A percentile compares a stretch with the other conserved stretches of the same genome.
Conservation (phyloP, 2,113 vertebrate species). For the Hassar affinis region DNA sequence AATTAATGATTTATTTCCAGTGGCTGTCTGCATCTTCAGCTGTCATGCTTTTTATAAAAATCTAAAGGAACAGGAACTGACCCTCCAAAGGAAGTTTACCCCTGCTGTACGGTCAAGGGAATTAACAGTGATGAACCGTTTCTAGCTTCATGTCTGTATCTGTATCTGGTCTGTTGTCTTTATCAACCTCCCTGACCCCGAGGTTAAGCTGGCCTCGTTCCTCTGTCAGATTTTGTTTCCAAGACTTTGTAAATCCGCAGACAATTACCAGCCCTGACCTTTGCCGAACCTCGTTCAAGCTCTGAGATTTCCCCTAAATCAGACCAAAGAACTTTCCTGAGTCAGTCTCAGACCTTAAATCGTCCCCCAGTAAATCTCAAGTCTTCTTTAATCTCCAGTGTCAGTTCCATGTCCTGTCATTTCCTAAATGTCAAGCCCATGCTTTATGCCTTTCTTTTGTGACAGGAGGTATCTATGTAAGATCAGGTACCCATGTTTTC, state of each 20-base stretch:
- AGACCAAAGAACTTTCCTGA: neutral
- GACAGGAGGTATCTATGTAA: too few species aligned
- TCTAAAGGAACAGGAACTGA: neutral
- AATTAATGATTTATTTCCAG: neutral
- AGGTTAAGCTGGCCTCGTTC: slow-evolving; percentile 1
- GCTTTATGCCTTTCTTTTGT: neutral
- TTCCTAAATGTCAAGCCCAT: neutral
- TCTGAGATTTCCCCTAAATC: neutral
- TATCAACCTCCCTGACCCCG: neutral
- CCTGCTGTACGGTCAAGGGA: neutral
- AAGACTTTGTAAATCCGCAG: neutral
- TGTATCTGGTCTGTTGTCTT: slow-evolving; percentile 1
- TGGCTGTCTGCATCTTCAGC: neutral
- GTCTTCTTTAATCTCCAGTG: neutral
- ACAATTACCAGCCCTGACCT: slow-evolving; percentile 22
- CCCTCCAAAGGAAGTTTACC: neutral
- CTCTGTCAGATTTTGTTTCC: slow-evolving; percentile 15
- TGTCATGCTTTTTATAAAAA: neutral
- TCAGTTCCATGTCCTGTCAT: neutral
- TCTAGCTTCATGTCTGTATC: neutral
- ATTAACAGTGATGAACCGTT: neutral
- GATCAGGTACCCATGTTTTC: neutral
- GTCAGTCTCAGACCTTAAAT: neutral
- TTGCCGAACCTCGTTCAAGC: neutral
- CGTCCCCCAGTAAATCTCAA: neutral